phyloP scores from a whole-genome alignment of 30 jellyfish, hydroid and myxozoan genomes.

The Cassiopea andromeda region DNA sequence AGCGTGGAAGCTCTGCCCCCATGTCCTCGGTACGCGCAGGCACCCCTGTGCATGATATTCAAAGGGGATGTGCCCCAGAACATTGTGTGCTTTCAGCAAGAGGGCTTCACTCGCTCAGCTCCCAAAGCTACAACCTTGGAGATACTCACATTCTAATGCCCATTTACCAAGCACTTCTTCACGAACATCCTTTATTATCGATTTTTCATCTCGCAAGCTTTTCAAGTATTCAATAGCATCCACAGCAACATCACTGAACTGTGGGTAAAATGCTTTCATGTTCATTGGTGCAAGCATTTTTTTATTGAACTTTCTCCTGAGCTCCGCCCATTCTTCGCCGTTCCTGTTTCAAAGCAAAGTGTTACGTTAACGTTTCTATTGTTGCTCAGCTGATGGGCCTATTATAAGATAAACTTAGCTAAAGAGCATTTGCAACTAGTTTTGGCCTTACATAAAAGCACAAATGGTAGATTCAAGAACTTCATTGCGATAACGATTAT shows the following conservation, averaged over 20 bases:
- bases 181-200: conserved; percentile 1
- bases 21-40: no score
- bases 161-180: conserved; percentile 32
- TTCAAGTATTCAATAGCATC: conserved; percentile 30
- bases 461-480: no score
- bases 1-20: no score
- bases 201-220: conserved; percentile 5
- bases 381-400: no score
- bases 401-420: no score
- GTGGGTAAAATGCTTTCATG: conserved; percentile 19
- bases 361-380: background rate
- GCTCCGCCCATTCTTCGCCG: conserved; percentile 50
- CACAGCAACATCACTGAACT: conserved; percentile 38
- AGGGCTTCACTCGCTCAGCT: no score
- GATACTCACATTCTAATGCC: conserved; percentile 42
- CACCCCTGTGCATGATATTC: no score
- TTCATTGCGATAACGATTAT: no score
- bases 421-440: no score
- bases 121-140: background rate
- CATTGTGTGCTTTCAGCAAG: background rate
- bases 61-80: background rate
- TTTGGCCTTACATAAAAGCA: no score
- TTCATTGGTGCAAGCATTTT: conserved; percentile 18
- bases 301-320: conserved; percentile 8
- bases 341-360: conserved; percentile 6